Percentiles rank a stretch among this genome's conserved stretches.
Conservation (phyloP, 2,888 invertebrate genomes). For the Ennomos quercinarius region DNA sequence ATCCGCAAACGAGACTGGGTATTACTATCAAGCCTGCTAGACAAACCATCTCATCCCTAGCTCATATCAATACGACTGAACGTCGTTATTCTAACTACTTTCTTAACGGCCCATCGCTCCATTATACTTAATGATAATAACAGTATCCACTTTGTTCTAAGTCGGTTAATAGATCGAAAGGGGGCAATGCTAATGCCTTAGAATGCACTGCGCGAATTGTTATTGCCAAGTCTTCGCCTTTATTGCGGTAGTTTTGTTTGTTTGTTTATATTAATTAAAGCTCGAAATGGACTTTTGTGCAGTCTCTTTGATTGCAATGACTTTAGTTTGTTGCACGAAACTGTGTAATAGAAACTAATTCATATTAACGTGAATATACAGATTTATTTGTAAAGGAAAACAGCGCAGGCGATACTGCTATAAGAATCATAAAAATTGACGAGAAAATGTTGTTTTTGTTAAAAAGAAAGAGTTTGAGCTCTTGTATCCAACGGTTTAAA, state of each 20-base stretch:
- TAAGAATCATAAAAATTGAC: too few relatives aligned
- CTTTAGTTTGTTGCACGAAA: too few relatives aligned
- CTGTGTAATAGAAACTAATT: too few relatives aligned
- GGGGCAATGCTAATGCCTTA: slow-evolving; percentile 41
- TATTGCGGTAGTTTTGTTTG: slow-evolving; percentile 1
- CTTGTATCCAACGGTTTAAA: too few relatives aligned
- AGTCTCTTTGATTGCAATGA: too few relatives aligned
- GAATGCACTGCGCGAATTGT: slow-evolving; percentile 20
- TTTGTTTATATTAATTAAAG: neutral
- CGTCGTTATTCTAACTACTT: slow-evolving; percentile 21
- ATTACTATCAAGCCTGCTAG: neutral
- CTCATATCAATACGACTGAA: slow-evolving; percentile 15
- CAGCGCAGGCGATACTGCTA: too few relatives aligned
- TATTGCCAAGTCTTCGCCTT: slow-evolving; percentile 4
- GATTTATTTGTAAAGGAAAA: too few relatives aligned
- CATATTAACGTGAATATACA: too few relatives aligned
- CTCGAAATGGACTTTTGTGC: too few relatives aligned
- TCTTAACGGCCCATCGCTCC: slow-evolving; percentile 37
- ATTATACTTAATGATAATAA: slow-evolving; percentile 43
- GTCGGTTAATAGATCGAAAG: slow-evolving; percentile 59
- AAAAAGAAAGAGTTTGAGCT: too few relatives aligned
- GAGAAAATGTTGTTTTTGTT: too few relatives aligned
- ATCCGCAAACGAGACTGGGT: too few relatives aligned
- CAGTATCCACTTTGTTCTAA: slow-evolving; percentile 45
- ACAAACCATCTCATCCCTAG: neutral